Evolutionary conservation across 2,888 invertebrate genomes (phyloP), one percentile per base, ranked within the genome.

Genomic region (Drosophila subquinaria): DNA sequence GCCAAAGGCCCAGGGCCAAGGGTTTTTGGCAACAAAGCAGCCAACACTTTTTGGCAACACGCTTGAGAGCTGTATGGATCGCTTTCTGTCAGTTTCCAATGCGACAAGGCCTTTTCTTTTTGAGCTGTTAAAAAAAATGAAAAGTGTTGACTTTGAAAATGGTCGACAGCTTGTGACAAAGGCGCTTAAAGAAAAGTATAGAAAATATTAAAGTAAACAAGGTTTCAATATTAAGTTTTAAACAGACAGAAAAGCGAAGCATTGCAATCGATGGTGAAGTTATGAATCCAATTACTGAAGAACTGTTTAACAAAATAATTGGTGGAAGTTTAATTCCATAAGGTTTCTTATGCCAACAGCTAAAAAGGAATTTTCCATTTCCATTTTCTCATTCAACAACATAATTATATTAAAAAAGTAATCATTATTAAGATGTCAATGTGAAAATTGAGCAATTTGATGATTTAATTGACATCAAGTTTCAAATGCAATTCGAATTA

Each of bases 51-150:
- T 69, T 51, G 51, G 42, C 52, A 33, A 45, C 42, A 73, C 55
- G 48, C 62, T 76, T 64, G 60, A 64, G 66, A 65, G 20, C 57
- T 76, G 69, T 62, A 38, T 60, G 53, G 42, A 51, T 33, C 38
- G 50, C 48, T 55, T 52, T 50, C 20, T 38, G 50, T 30, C 51
- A 60, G 50, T 68, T 76, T 63, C 9, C 47, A 63, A 60, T 42
- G 42, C 36, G 52, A 42, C 63, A 30, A 50, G 35, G 42, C 15
- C 38, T 30, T 53, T 36, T 15, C n/a, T 17, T 4, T 15, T 11
- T 8, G 15, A 13, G 33, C 0, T 30, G 27, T 10, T n/a, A 4
- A 8, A 15, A 8, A 40, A 40, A 27, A 27, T 1, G 27, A 27
- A 36, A n/a, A n/a, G 36, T 13, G 4, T 36, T 4, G 1, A 13